Evolutionary conservation across 2,888 invertebrate species (phyloP).

Genomic region (Diaphora mendica): DNA sequence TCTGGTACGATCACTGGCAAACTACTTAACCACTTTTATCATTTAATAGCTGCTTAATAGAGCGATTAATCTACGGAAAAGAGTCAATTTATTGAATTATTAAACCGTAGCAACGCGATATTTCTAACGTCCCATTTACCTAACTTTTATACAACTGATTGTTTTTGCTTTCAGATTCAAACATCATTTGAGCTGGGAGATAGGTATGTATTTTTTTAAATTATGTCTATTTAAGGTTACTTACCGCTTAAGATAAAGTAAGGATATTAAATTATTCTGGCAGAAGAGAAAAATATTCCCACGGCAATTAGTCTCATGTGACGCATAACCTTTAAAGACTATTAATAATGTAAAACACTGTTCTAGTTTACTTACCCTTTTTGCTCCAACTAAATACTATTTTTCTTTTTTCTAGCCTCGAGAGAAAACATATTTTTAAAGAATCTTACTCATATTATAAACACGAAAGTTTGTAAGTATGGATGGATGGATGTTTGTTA

Average conservation of each 20-base stretch:
- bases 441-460: no score
- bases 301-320: background rate
- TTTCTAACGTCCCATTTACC: background rate
- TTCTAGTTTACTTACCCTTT: background rate
- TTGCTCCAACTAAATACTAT: background rate
- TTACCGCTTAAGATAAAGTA: background rate
- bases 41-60: conserved; percentile 38
- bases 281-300: background rate
- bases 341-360: background rate
- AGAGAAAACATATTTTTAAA: no score
- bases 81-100: conserved; percentile 15
- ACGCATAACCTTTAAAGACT: background rate
- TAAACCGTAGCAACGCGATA: background rate
- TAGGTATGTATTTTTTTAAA: conserved; percentile 39
- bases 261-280: background rate
- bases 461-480: no score
- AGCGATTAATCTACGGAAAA: conserved; percentile 34
- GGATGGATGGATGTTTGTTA: no score
- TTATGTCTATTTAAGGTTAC: background rate
- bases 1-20: conserved; percentile 40
- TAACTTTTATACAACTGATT: conserved; percentile 34
- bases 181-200: conserved; percentile 27
- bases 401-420: no score
- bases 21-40: conserved; percentile 26
- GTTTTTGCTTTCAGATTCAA: conserved; percentile 46